Evolutionary conservation across 2,888 invertebrate genomes (phyloP), one percentile per base, ranked within the genome.

Genomic region (Agrochola macilenta): DNA sequence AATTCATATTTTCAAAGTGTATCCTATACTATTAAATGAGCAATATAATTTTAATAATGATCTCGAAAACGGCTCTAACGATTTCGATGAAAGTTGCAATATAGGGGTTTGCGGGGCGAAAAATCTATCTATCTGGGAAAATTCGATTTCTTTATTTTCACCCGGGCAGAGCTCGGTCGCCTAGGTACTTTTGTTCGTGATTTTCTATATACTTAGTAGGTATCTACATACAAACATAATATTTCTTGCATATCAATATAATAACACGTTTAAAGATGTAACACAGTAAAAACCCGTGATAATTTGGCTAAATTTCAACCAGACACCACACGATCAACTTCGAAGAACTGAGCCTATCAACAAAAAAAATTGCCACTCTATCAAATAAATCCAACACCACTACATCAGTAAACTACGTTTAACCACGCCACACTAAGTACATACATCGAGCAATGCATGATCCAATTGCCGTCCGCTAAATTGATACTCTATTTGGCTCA

Each of bases 401-500:
- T 69, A 72, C 72, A 74, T 63, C 39, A 72, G 69, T 43, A 43
- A 71, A n/a, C 39, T 46, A 30, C 64, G 58, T 73, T 72, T 69
- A 69, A 79, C 69, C 49, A 30, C 76, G 60, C 72, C 3, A 66
- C 20, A 61, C 65, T 68, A 82, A 60, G 65, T 82, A 77, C 83
- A 60, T 52, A 76, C 78, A 49, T 69, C 68, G 77, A 64, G 88
- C 86, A 93, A 93, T 92, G 93, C 94, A 94, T 95, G 96, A 95
- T 95, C 95, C 95, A 95, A 95, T 96, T 95, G 95, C 88, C 92
- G 93, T 94, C 91, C 92, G 93, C 95, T 95, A 95, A 96, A 95
- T 95, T 95, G 95, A 95, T 95, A 95, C 95, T 95, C 95, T 95
- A 96, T 96, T 96, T 95, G 94, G 95, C 93, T 95, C 96, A 96